A percentile compares a stretch with the other conserved stretches of the same genome.
Conservation (phyloP, 2,888 invertebrate species). For the Orchesella flavescens region DNA sequence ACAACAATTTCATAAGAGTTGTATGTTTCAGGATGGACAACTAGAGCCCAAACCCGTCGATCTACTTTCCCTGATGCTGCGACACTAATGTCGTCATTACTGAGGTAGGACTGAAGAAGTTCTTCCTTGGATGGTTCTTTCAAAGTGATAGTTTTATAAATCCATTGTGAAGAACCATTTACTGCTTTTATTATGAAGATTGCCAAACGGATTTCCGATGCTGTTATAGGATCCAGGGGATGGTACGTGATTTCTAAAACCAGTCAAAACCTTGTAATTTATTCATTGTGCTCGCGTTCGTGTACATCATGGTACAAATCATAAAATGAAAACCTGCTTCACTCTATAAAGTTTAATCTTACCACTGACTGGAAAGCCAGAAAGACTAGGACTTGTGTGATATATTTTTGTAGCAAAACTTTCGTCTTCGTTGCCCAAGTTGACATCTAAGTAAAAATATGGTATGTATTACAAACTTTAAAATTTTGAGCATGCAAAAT, state of each 20-base stretch:
- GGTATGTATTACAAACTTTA: too few species aligned
- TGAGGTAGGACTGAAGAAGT: neutral
- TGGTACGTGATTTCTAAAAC: conserved; percentile 31
- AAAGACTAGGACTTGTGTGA: too few species aligned
- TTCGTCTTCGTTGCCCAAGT: too few species aligned
- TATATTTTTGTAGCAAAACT: too few species aligned
- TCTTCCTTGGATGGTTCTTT: conserved; percentile 12
- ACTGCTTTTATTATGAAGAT: conserved; percentile 10
- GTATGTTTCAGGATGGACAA: neutral
- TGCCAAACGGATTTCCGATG: conserved; percentile 26
- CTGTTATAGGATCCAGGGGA: conserved; percentile 50
- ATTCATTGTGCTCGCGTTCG: neutral
- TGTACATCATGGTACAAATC: neutral
- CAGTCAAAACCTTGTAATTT: neutral
- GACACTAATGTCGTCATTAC: conserved; percentile 9
- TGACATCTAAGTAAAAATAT: too few species aligned
- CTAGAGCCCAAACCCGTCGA: neutral
- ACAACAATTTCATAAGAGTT: conserved; percentile 14
- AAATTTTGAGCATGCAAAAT: too few species aligned
- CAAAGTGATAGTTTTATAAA: conserved; percentile 20
- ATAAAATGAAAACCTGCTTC: neutral
- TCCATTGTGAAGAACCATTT: neutral
- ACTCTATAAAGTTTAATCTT: neutral
- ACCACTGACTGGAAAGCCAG: neutral
- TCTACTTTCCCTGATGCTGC: neutral